Evolutionary conservation across 2,888 invertebrate species (phyloP), one percentile per base, ranked within the genome.

Genomic region (Pyralis farinalis): DNA sequence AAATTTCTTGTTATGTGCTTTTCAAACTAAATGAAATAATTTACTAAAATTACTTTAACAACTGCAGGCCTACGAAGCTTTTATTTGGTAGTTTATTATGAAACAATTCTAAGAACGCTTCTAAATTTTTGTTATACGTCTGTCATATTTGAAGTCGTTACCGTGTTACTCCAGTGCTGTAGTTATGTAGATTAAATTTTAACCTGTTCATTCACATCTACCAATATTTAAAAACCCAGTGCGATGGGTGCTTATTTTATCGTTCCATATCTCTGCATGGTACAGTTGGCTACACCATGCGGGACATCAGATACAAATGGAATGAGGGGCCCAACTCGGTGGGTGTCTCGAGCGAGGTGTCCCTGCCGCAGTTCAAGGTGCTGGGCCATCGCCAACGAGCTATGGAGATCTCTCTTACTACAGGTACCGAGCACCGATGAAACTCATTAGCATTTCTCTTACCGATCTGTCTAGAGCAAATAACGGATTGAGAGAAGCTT

Each of bases 291-390:
- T 97, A 97, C 94, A 97, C 97, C 90, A 97, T 97, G 96, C 93
- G 96, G 91, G 97, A 97, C 93, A 97, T 97, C 93, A 94, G 96
- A 80, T 97, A 97, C 94, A 96, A 96, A 90, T 97, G 97, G 97
- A 96, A 96, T 91, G 96, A 97, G 90, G 96, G 96, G 68, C 94
- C 95, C 74, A 94, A 95, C 91, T 96, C 97, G 81, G 96, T 97
- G 84, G 96, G 96, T 85, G 96, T 97, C 79, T 96, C 96, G 90
- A 94, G 94, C 90, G 96, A 97, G 90, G 96, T 97, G 85, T 96
- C 96, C 77, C 93, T 97, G 87, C 97, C 97, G 84, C 97, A 97
- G 91, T 97, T 97, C 94, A 96, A 96, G 92, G 96, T 97, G 87
- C 94, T 97, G 90, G 97, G 97, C 81, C 96, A 97, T 91, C 94